Base-by-base conservation (phyloP, 1,140 invertebrate genomes). In the Sitobion miscanthi region DNA sequence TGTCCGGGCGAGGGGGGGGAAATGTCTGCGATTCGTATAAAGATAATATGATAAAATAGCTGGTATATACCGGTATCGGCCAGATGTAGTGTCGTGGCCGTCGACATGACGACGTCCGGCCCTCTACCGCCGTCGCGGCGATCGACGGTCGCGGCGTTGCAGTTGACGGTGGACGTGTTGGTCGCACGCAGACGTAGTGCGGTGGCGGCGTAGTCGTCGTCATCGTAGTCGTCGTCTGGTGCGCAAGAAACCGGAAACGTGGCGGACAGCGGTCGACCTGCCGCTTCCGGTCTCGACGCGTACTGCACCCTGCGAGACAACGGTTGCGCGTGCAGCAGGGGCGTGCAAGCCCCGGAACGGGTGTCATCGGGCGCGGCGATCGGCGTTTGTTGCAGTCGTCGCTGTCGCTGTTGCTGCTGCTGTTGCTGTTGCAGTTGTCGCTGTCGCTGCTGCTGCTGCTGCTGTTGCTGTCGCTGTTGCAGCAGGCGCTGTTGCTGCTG, bases 41-140 rank as follows among this genome's bases (percentile, higher is more conserved):
- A 38, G n/a, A 38, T 35, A 82, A 35, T 2, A n/a, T 35, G 69
- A 47, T 23, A 38, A 42, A 89, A 21, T 1, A 54, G 35, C 35
- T 35, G 7, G n/a, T 54, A 7, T 23, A 52, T 89, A 89, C 88
- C 88, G 5, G 88, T 14, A 23, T 54, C 14, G 23, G 52, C 21
- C 49, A 77, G 5, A 77, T 77, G 30, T 14, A 25, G 21, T 21
- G 52, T 57, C 20, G 49, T 21, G 8, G 88, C 52, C 21, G 88
- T 89, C 9, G 88, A 89, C 88, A 89, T 89, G 21, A 89, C 88
- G 21, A 89, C 42, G 52, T 89, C 88, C 35, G 88, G 88, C 4
- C 88, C 88, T 1, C 20, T 25, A 17, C 14, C 87, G 9, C 38
- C 42, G 8, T 54, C 52, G 21, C 49, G 88, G n/a, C 35, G 20